These are phyloP conservation scores for Cyphomyrmex costatus DNA, from an alignment of 1,140 invertebrate species.

Conservation along the genomic window DNA sequence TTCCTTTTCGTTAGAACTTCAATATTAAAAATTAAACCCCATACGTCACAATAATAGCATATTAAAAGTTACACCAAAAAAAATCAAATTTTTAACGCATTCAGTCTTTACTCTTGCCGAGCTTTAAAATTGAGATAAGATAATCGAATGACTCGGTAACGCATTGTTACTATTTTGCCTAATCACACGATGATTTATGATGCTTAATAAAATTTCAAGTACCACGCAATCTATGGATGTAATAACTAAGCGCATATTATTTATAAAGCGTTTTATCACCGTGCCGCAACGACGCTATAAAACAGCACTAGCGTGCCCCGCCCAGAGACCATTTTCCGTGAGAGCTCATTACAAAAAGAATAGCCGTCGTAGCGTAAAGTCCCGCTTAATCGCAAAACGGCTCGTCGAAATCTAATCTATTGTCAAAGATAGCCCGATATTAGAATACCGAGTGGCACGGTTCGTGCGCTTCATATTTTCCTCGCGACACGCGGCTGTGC, in stretches of 20 bases:
- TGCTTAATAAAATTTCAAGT: slow-evolving; percentile 15
- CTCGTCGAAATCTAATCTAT: slow-evolving; percentile 69
- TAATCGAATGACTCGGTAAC: background rate
- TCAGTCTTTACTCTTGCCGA: background rate
- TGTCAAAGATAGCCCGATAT: slow-evolving; percentile 67
- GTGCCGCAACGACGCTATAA: slow-evolving; percentile 56
- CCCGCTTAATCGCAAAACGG: slow-evolving; percentile 56
- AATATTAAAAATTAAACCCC: slow-evolving; percentile 11
- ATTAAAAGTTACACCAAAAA: background rate
- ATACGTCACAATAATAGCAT: no score
- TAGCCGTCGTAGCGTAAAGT: slow-evolving; percentile 18
- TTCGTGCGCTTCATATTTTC: slow-evolving; percentile 42
- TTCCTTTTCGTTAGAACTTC: background rate
- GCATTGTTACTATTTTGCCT: slow-evolving; percentile 4
- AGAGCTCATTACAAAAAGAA: slow-evolving; percentile 47
- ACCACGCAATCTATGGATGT: background rate
- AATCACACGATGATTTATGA: slow-evolving; percentile 46
- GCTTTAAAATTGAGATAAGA: background rate
- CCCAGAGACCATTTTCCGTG: slow-evolving; percentile 44
- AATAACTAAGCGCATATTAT: slow-evolving; percentile 40
- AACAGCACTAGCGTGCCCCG: slow-evolving; percentile 19
- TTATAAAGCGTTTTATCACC: slow-evolving; percentile 54
- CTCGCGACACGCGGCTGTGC: slow-evolving; percentile 34
- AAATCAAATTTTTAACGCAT: background rate
- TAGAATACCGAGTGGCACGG: slow-evolving; percentile 44